These are phyloP conservation scores for Saccopteryx bilineata DNA, from an alignment of 2,113 vertebrate genomes.

Conservation along the genomic window DNA sequence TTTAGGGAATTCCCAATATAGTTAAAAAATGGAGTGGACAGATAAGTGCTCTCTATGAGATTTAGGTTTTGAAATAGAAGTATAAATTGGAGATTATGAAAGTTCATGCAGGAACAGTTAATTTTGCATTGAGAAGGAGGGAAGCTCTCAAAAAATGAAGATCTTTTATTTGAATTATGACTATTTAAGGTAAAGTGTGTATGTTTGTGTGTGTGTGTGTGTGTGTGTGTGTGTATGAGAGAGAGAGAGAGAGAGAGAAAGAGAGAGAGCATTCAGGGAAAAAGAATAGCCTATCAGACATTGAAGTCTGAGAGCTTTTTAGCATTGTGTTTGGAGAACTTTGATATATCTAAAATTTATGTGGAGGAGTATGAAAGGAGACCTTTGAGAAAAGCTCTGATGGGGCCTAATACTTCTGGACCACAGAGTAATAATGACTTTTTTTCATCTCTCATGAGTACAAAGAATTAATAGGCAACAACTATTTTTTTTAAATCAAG, in stretches of 20 bases:
- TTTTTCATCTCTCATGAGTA: background rate
- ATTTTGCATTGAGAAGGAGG: background rate
- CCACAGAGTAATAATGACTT: background rate
- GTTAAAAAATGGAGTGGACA: background rate
- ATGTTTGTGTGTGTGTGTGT: background rate
- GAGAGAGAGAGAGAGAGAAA: accelerated
- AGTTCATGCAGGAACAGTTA: background rate
- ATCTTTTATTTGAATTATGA: background rate
- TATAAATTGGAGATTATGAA: background rate
- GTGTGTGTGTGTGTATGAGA: background rate
- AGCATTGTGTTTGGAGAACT: background rate
- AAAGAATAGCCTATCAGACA: background rate
- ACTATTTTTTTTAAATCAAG: constrained; percentile 52
- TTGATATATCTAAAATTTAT: background rate
- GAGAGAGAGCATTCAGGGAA: background rate
- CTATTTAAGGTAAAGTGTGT: background rate
- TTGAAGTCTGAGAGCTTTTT: background rate
- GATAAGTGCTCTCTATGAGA: background rate
- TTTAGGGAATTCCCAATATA: background rate
- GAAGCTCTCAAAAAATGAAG: background rate
- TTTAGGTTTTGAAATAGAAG: background rate
- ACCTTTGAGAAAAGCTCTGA: constrained; percentile 26
- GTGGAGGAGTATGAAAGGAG: background rate
- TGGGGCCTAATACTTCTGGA: background rate
- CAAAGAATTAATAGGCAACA: constrained; percentile 56